Evolutionary conservation across 2,888 invertebrate species (phyloP).

Genomic region (Eucriotettix oculatus): DNA sequence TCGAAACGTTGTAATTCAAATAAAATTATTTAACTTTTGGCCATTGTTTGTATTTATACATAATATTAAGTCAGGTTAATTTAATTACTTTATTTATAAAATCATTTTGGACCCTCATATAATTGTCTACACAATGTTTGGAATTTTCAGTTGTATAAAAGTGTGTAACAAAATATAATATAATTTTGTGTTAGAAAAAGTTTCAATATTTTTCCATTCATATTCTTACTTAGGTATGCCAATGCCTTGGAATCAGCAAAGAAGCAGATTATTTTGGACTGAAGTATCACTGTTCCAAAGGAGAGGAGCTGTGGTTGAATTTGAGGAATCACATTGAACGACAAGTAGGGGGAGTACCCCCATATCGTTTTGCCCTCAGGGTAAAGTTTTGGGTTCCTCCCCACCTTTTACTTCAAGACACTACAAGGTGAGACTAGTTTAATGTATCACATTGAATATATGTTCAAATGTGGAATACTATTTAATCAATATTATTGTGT

Average conservation of each 20-base stretch:
- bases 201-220: too few relatives aligned
- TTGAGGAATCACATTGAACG: constrained; percentile 65
- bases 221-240: constrained; percentile 50
- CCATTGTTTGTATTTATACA: too few relatives aligned
- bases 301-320: constrained; percentile 74
- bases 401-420: constrained; percentile 68
- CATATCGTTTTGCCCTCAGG: constrained; percentile 49
- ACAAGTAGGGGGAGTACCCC: constrained; percentile 46
- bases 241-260: constrained; percentile 62
- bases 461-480: too few relatives aligned
- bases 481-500: not conserved
- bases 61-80: too few relatives aligned
- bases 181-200: too few relatives aligned
- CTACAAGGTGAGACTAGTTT: constrained; percentile 46
- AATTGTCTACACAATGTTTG: too few relatives aligned
- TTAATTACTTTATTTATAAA: too few relatives aligned
- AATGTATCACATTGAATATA: not conserved
- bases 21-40: too few relatives aligned
- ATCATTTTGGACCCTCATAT: too few relatives aligned
- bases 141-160: too few relatives aligned
- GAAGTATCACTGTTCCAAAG: constrained; percentile 45
- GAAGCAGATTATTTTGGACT: constrained; percentile 83
- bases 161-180: too few relatives aligned
- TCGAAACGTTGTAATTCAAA: too few relatives aligned
- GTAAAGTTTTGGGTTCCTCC: constrained; percentile 89